phyloP scores from a whole-genome alignment of 2,113 vertebrate species.

The Albula goreensis region DNA sequence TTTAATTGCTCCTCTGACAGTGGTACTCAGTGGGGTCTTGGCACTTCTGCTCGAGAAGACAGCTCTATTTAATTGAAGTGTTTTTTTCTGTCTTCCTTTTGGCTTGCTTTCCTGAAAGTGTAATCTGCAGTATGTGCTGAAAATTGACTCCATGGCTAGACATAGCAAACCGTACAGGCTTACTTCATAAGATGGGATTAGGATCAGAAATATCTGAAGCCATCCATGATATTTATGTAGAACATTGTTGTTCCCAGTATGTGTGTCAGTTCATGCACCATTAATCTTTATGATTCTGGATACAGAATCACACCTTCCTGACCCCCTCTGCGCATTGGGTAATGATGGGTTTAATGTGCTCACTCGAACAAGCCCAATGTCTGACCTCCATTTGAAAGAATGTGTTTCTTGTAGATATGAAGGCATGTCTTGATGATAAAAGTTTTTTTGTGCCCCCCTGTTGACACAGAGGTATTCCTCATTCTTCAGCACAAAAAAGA shows the following conservation, averaged over 20 bases:
- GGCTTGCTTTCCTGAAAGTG: slow-evolving; percentile 9
- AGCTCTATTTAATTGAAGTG: background rate
- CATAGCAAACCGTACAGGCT: background rate
- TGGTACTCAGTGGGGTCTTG: background rate
- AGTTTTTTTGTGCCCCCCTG: slow-evolving; percentile 29
- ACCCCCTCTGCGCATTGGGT: background rate
- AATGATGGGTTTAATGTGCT: slow-evolving; percentile 18
- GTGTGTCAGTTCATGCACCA: slow-evolving; percentile 41
- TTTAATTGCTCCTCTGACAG: background rate
- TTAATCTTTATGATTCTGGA: slow-evolving; percentile 24
- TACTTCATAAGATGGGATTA: background rate
- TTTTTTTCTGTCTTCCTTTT: background rate
- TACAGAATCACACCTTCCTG: background rate
- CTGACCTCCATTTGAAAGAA: slow-evolving; percentile 41
- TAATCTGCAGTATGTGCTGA: background rate
- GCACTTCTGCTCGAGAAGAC: background rate
- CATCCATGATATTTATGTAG: background rate
- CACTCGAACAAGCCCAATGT: slow-evolving; percentile 12
- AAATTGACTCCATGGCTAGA: background rate
- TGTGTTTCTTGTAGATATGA: slow-evolving; percentile 32
- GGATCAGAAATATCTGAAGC: background rate
- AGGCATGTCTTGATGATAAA: slow-evolving; percentile 26
- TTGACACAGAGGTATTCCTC: slow-evolving; percentile 2
- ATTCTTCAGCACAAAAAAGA: slow-evolving; percentile 8
- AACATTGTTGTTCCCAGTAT: background rate